These are phyloP conservation scores for Drosophila flavopinicola DNA, from an alignment of 2,888 invertebrate genomes.

Conservation along the genomic window DNA sequence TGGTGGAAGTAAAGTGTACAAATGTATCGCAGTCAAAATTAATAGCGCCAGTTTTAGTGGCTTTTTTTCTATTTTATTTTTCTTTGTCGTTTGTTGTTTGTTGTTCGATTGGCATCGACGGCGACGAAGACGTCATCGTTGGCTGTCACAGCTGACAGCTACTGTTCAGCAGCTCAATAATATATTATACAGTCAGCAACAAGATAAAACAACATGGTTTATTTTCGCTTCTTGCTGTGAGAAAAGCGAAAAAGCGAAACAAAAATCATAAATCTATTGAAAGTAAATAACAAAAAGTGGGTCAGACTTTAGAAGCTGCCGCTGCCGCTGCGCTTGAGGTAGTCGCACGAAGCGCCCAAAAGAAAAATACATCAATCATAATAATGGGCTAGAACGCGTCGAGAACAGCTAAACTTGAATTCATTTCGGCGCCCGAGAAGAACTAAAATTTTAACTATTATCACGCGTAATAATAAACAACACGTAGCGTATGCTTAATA, in stretches of 20 bases:
- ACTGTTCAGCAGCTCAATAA: slow-evolving; percentile 43
- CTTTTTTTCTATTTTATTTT: slow-evolving; percentile 20
- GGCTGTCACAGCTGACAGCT: slow-evolving; percentile 58
- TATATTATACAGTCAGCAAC: slow-evolving; percentile 39
- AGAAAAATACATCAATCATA: slow-evolving; percentile 65
- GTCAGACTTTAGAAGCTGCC: slow-evolving; percentile 54
- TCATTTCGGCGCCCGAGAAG: slow-evolving; percentile 22
- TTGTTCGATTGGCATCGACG: slow-evolving; percentile 18
- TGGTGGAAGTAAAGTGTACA: neutral
- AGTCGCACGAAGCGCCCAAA: slow-evolving; percentile 18
- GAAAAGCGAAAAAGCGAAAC: slow-evolving; percentile 29
- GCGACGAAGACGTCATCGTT: slow-evolving; percentile 58
- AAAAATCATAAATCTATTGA: slow-evolving; percentile 67
- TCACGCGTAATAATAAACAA: slow-evolving; percentile 4
- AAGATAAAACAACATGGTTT: slow-evolving; percentile 36
- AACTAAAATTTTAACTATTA: slow-evolving; percentile 14
- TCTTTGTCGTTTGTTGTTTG: slow-evolving; percentile 5
- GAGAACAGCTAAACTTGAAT: slow-evolving; percentile 19
- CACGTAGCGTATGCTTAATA: slow-evolving; percentile 56
- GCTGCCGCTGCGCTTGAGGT: slow-evolving; percentile 35
- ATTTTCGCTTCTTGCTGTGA: slow-evolving; percentile 38
- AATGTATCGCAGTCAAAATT: slow-evolving; percentile 48
- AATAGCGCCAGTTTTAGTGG: slow-evolving; percentile 52
- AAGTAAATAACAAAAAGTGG: slow-evolving; percentile 67
- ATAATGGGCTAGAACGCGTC: slow-evolving; percentile 15